These are phyloP conservation scores for Smittia sp. DNA, from an alignment of 2,888 invertebrate genomes.

Conservation along the genomic window DNA sequence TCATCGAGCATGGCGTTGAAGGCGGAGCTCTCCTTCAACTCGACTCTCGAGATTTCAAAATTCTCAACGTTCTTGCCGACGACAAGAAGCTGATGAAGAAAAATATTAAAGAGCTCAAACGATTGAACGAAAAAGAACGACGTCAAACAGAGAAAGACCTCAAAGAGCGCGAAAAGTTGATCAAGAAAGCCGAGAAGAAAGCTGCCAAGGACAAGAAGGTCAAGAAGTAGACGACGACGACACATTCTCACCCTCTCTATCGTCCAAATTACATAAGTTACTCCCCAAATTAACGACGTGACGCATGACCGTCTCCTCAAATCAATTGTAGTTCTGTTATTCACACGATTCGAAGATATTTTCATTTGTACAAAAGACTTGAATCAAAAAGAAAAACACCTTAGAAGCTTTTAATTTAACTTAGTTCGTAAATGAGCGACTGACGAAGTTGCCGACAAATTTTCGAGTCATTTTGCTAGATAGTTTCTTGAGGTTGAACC, in stretches of 20 bases:
- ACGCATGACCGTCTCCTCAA: no score
- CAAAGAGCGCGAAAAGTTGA: conserved; percentile 78
- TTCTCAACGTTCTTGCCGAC: conserved; percentile 72
- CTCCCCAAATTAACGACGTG: background rate
- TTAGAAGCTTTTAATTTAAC: background rate
- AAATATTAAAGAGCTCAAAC: conserved; percentile 78
- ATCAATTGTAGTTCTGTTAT: background rate
- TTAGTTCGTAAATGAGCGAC: background rate
- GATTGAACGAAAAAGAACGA: conserved; percentile 68
- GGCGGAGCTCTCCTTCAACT: conserved; percentile 81
- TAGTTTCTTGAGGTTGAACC: background rate
- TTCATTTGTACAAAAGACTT: conserved; percentile 9
- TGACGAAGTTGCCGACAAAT: background rate
- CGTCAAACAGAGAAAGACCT: conserved; percentile 80
- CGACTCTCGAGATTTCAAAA: conserved; percentile 89
- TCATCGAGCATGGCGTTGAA: conserved; percentile 84
- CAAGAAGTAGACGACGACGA: conserved; percentile 54
- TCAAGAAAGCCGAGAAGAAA: conserved; percentile 82
- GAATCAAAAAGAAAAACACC: background rate
- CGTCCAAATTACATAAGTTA: background rate
- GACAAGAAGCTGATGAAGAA: conserved; percentile 82
- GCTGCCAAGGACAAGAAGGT: conserved; percentile 64
- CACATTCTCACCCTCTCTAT: background rate
- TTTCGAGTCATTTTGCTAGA: background rate
- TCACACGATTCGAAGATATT: background rate